phyloP scores from a whole-genome alignment of 2,113 vertebrate genomes.

The Ceyx margarethae region DNA sequence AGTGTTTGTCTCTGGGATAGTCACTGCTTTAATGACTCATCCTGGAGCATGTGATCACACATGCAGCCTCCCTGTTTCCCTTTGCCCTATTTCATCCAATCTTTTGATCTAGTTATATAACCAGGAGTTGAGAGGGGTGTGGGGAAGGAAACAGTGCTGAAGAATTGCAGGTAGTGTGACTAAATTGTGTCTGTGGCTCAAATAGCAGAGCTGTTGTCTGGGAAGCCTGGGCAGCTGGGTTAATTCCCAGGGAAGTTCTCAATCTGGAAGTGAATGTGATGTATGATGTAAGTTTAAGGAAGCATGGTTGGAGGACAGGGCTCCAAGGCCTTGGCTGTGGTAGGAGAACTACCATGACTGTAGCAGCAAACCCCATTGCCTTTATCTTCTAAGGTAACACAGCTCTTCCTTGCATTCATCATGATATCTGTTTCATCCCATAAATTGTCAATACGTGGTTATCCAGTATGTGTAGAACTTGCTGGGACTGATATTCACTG shows the following conservation, averaged over 20 bases:
- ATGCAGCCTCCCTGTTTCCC: slow-evolving; percentile 54
- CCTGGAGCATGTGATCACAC: slow-evolving; percentile 35
- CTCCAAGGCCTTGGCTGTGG: neutral
- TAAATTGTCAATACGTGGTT: neutral
- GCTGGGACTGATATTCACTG: neutral
- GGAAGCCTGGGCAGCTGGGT: neutral
- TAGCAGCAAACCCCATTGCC: neutral
- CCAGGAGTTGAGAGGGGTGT: neutral
- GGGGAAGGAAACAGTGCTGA: neutral
- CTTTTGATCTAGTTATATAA: slow-evolving; percentile 68
- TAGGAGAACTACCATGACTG: neutral
- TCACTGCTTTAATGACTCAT: slow-evolving; percentile 62
- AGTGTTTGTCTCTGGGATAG: slow-evolving; percentile 53
- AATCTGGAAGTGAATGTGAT: neutral
- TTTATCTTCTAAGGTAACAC: neutral
- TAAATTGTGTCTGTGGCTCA: slow-evolving; percentile 1
- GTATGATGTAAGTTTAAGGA: neutral
- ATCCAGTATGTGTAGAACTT: neutral
- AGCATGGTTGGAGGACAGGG: neutral
- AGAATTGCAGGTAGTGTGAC: slow-evolving; percentile 29
- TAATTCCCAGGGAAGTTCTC: neutral
- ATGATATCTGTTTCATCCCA: neutral
- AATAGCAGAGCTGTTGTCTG: slow-evolving; percentile 22
- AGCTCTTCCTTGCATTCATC: neutral
- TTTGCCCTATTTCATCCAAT: slow-evolving; percentile 67